phyloP scores from a whole-genome alignment of 1,140 invertebrate species.

The Camponotus vicinus region DNA sequence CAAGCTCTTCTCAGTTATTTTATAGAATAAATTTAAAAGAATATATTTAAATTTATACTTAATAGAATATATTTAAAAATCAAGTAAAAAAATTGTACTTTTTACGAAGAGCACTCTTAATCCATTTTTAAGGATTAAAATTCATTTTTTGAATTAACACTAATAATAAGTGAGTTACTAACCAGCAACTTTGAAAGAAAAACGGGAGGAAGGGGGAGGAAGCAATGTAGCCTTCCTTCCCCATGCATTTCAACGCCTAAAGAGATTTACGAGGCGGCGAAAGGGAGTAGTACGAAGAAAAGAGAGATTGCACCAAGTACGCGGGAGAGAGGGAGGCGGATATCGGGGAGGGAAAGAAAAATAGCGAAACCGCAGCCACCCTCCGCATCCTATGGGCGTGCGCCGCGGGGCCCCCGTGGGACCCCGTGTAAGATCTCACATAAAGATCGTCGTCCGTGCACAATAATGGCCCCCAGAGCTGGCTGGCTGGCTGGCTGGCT shows the following conservation, averaged over 20 bases:
- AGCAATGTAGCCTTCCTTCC: constrained; percentile 24
- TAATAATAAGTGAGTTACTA: background rate
- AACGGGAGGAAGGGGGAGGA: too few relatives aligned
- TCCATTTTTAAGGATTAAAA: background rate
- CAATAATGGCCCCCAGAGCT: constrained; percentile 72
- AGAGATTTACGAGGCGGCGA: constrained; percentile 78
- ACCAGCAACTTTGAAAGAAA: background rate
- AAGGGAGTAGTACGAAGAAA: constrained; percentile 28
- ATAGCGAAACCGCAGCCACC: constrained; percentile 80
- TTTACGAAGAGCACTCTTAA: too few relatives aligned
- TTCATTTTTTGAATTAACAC: background rate
- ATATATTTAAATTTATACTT: too few relatives aligned
- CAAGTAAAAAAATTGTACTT: too few relatives aligned
- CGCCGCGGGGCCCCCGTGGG: constrained; percentile 68
- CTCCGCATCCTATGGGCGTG: constrained; percentile 76
- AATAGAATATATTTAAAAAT: too few relatives aligned
- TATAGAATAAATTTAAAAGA: too few relatives aligned
- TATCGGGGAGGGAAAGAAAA: constrained; percentile 64
- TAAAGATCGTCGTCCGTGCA: constrained; percentile 78
- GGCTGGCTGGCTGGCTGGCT: constrained; percentile 28
- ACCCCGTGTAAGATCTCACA: constrained; percentile 80
- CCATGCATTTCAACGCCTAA: constrained; percentile 75
- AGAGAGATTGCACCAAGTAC: constrained; percentile 17
- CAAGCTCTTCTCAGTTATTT: too few relatives aligned
- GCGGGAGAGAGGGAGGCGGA: constrained; percentile 27